Conservation (phyloP, 2,888 invertebrate genomes). For the Chydorus sphaericus region DNA sequence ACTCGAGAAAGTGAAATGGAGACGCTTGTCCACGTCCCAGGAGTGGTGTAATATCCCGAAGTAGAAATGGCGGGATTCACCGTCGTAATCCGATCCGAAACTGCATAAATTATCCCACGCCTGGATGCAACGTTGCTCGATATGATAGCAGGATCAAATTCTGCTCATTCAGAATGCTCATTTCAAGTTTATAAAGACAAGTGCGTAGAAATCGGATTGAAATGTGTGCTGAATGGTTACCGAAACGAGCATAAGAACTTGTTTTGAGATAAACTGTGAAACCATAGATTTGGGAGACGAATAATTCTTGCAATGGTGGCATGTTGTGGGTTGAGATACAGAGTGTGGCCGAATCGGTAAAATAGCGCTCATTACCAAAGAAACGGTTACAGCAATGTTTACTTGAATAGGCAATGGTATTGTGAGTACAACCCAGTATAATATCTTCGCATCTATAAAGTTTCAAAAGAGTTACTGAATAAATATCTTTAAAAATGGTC, state of each 20-base stretch:
- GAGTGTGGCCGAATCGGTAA: background rate
- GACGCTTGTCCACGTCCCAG: slow-evolving; percentile 10
- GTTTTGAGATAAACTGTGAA: slow-evolving; percentile 4
- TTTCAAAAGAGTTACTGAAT: background rate
- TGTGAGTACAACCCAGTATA: slow-evolving; percentile 2
- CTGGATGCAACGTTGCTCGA: slow-evolving; percentile 3
- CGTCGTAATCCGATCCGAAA: slow-evolving; percentile 1
- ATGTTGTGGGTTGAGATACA: slow-evolving; percentile 7
- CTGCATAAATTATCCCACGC: slow-evolving; percentile 6
- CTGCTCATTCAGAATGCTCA: background rate
- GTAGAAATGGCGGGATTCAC: slow-evolving; percentile 2
- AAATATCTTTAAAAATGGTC: background rate
- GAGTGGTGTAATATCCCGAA: background rate
- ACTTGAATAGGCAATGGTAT: background rate
- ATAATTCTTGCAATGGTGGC: background rate
- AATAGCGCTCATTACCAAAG: slow-evolving; percentile 1
- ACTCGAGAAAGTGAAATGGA: slow-evolving; percentile 4
- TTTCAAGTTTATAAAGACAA: background rate
- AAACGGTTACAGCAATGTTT: background rate
- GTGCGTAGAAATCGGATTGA: too few relatives aligned
- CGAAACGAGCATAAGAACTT: background rate
- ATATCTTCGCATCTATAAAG: background rate
- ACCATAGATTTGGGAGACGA: slow-evolving; percentile 8
- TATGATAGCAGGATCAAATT: slow-evolving; percentile 1
- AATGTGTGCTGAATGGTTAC: too few relatives aligned